Evolutionary conservation across 2,888 invertebrate genomes (phyloP).

Genomic region (Epirrhoe alternata): DNA sequence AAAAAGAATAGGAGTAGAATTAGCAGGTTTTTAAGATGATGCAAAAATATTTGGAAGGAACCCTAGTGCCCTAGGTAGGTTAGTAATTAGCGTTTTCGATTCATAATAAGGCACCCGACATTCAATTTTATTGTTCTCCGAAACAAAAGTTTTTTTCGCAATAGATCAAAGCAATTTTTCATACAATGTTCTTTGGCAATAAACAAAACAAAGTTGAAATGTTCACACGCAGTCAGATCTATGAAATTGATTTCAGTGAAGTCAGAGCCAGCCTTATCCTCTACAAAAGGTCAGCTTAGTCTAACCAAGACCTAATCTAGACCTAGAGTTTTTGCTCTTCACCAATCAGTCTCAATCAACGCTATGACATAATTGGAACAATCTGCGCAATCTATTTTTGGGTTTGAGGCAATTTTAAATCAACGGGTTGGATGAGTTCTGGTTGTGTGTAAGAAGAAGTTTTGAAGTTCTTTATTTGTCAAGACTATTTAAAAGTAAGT

Average conservation of each 20-base stretch:
- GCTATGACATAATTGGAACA: constrained; percentile 54
- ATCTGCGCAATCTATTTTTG: constrained; percentile 58
- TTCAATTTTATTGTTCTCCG: constrained; percentile 16
- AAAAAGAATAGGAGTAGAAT: too few species aligned
- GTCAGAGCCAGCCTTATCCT: neutral
- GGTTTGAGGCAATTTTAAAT: neutral
- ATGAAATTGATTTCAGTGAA: constrained; percentile 4
- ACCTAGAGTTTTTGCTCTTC: constrained; percentile 14
- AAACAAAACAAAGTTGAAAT: constrained; percentile 3
- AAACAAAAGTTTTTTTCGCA: constrained; percentile 33
- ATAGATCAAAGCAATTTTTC: constrained; percentile 25
- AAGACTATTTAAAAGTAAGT: too few species aligned
- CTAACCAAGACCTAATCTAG: neutral
- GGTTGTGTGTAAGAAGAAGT: too few species aligned
- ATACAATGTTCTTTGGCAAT: constrained; percentile 15
- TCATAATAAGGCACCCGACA: neutral
- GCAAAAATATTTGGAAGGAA: too few species aligned
- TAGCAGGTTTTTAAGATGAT: too few species aligned
- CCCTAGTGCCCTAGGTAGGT: neutral
- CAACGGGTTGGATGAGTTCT: too few species aligned
- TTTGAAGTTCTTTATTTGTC: too few species aligned
- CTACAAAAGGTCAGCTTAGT: neutral
- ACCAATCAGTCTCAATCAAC: constrained; percentile 16
- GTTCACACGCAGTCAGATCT: neutral
- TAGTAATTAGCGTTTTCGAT: neutral